Conservation (phyloP, 2,888 invertebrate species). For the Dermolepida albohirtum region DNA sequence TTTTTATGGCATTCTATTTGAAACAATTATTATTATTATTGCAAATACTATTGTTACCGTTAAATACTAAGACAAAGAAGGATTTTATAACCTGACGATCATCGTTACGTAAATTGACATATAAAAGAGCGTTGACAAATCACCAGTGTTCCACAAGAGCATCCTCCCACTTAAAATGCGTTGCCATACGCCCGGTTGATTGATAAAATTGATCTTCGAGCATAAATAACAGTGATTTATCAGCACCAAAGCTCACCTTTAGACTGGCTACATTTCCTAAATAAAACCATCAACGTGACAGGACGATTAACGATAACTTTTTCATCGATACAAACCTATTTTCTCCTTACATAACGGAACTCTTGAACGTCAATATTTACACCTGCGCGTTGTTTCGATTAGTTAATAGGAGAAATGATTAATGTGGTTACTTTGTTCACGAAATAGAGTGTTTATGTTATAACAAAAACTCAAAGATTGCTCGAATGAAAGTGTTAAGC, state of each 20-base stretch:
- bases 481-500: not conserved
- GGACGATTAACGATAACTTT: slow-evolving; percentile 25
- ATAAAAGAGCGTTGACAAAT: slow-evolving; percentile 20
- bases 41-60: too few species aligned
- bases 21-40: too few species aligned
- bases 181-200: slow-evolving; percentile 10
- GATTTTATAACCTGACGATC: not conserved
- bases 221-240: slow-evolving; percentile 31
- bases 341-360: slow-evolving; percentile 3
- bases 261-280: slow-evolving; percentile 4
- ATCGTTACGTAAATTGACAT: slow-evolving; percentile 15
- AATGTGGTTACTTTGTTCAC: slow-evolving; percentile 21
- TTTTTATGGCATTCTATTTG: too few species aligned
- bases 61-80: too few species aligned
- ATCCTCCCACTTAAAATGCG: slow-evolving; percentile 5
- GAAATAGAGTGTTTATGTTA: slow-evolving; percentile 3
- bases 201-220: slow-evolving; percentile 26
- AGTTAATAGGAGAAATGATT: slow-evolving; percentile 21
- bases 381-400: slow-evolving; percentile 11
- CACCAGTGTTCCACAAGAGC: not conserved
- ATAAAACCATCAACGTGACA: slow-evolving; percentile 27
- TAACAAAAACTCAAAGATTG: slow-evolving; percentile 7
- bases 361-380: slow-evolving; percentile 20
- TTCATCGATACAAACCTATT: slow-evolving; percentile 16
- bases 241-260: not conserved